Base-by-base conservation (phyloP, 2,113 vertebrate genomes). In the Melanerpes formicivorus region DNA sequence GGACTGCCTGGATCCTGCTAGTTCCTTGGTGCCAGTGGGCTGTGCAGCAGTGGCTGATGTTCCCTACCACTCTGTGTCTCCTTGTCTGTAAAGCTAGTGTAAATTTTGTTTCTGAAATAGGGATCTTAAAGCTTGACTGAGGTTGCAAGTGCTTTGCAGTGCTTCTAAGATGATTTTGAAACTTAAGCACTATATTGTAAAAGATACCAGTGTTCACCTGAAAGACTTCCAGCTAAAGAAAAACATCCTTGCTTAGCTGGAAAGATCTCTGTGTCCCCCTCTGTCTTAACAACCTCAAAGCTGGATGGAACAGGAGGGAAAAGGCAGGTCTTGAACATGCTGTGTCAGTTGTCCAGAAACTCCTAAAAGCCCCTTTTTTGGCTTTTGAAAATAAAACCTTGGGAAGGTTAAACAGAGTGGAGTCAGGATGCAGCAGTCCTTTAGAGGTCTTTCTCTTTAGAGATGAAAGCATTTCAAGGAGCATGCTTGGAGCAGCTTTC, bases 381-480 rank as follows among this genome's bases (percentile, higher is more conserved):
- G 65, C 82, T 93, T 93, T 92, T 90, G 93, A 94, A 93, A 87
- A 86, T 77, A 92, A 91, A 96, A 92, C 85, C 80, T 90, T 92
- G 91, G 91, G 72, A 94, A 94, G 87, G 93, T 94, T 93, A 94
- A 95, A 65, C 81, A 89, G 79, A 77, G 58, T 80, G 26, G 72
- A 65, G 65, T 85, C 4, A 4, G 59, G 63, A 87, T 0, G 0
- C 0, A 0, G 27, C 55, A 84, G 86, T 84, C 82, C 76, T 90
- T 94, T 44, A 90, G 82, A 93, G 82, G 90, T 80, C 85, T 92
- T 91, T 91, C 76, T 92, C 58, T 54, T 91, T 62, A 80, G 87
- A 93, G 90, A 92, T 92, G 26, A 95, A 93, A 91, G 76, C 30
- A 29, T 93, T 93, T 96, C 82, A 90, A 92, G 89, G 93, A 89